Evolutionary conservation across 2,797 vertebrate species (phyloP), one percentile per base, ranked within the genome.

Genomic region (Sebastiscus albofasciatus): DNA sequence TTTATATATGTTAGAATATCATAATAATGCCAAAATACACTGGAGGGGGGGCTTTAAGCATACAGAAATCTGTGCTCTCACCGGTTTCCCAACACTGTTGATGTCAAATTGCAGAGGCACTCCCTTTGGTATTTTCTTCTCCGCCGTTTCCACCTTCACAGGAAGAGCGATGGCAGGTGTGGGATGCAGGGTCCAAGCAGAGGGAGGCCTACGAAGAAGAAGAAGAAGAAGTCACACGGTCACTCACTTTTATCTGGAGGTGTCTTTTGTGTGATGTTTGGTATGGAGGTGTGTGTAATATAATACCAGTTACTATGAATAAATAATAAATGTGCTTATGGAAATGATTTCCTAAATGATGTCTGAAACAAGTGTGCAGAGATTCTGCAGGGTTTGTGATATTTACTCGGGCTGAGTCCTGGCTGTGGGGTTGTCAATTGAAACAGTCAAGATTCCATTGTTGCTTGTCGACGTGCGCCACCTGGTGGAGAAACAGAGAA

Each of bases 41-140:
- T 18, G 16, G 6, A 46, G 14, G 14, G 42, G 16, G 42, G 14
- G 42, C 42, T 46, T 18, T 20, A 8, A 29, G 3, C 2, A 34
- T 6, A n/a, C 2, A 65, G 20, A 78, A 42, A 55, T 46, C 1
- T 2, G 14, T 12, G 14, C 8, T 3, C 92, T 92, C 77, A 99
- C 98, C 95, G 98, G 97, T 92, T 98, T 99, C 72, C 97, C 97
- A 74, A 99, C 98, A 80, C 98, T 99, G 92, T 99, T 99, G 86
- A 99, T 99, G 88, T 99, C 98, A 88, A 99, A 99, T 79, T 99
- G 96, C 79, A 99, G 85, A 5, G 97, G 94, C 31, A 99, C 98
- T 22, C 98, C 98, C 96, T 98, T 99, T 14, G 98, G 98, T 66
- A 96, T 88, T 89, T 97, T 98, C 91, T 96, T 95, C 81, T 97